Conservation (phyloP, 2,888 invertebrate species). For the Acronicta aceris region DNA sequence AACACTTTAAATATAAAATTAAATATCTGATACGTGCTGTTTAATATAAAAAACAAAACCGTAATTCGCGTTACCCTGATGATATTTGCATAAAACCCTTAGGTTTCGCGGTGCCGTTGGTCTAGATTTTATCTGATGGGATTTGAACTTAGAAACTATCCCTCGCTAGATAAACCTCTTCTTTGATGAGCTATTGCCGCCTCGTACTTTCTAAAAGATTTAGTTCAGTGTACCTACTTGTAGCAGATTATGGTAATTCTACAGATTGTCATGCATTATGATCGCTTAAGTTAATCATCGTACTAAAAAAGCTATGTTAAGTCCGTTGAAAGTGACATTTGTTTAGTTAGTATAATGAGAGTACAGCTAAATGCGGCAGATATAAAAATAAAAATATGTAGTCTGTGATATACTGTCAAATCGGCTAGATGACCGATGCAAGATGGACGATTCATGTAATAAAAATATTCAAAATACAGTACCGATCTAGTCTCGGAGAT, state of each 20-base stretch:
- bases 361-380: neutral
- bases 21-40: too few species aligned
- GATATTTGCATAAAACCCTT: too few species aligned
- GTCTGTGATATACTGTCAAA: too few species aligned
- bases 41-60: too few species aligned
- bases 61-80: too few species aligned
- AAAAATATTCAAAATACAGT: too few species aligned
- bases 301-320: neutral
- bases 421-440: too few species aligned
- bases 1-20: too few species aligned
- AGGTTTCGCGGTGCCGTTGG: too few species aligned
- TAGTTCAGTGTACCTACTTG: neutral
- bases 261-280: neutral
- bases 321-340: neutral
- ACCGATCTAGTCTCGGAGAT: too few species aligned
- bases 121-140: too few species aligned
- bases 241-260: conserved; percentile 2
- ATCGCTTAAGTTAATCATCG: neutral
- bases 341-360: neutral
- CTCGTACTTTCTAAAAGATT: neutral
- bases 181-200: neutral
- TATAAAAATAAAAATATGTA: neutral
- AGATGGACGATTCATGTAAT: too few species aligned
- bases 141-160: neutral
- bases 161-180: neutral